Base-by-base conservation (phyloP, 2,888 invertebrate genomes). In the Macrostomum cliftonense region DNA sequence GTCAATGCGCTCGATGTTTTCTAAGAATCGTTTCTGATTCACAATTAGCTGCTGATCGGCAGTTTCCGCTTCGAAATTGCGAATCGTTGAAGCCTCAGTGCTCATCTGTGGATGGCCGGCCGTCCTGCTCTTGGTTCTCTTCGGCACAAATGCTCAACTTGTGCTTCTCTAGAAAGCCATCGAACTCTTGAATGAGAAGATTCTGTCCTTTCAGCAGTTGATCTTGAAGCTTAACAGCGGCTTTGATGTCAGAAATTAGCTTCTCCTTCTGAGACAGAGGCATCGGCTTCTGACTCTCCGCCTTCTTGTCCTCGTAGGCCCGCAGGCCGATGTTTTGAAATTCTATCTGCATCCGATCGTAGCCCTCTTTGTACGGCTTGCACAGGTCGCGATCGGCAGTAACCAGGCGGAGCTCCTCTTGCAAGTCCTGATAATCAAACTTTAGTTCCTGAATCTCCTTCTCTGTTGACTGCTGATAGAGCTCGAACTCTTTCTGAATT, bases 41-140 rank as follows among this genome's bases (percentile, higher is more conserved):
- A 57, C 53, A 53, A 47, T 13, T 38, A 65, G 63, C 61, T 66
- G 59, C 46, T 63, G 63, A 49, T 65, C 64, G 14, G 63, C 63
- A 44, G 59, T 56, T 37, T 64, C 64, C 21, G 64, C 58, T 28
- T 63, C 63, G 40, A 59, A 57, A 50, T 64, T 61, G 49, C 61
- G 61, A 14, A 59, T 55, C 28, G 59, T 59, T 38, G 57, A 52
- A 43, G 61, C 59, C 1, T 59, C 59, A 37, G 59, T 59, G n/a
- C 59, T 59, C 45, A 57, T n/a, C 55, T 37, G 28, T 28, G 28
- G 28, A 28, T 28, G 28, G 28, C 9, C 28, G 4, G 28, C 28
- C 28, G 28, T 59, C 60, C 11, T 60, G 60, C 43, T 55, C 56
- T 1, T 53, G 50, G 19, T 56, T 57, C 39, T 61, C 57, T 46